These are phyloP conservation scores for Rotaria socialis DNA, from an alignment of 2,888 invertebrate genomes.

Conservation along the genomic window DNA sequence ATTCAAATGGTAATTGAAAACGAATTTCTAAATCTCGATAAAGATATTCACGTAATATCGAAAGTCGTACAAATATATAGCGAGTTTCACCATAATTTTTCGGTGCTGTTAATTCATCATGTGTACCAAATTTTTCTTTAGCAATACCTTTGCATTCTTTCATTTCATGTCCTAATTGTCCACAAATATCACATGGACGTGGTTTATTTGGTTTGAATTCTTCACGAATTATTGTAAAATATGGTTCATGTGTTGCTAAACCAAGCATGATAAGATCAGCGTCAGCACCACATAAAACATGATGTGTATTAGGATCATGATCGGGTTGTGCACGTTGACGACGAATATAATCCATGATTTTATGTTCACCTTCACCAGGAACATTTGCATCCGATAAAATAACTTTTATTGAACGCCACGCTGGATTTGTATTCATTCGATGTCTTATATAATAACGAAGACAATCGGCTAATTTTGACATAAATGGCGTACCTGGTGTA, in stretches of 20 bases:
- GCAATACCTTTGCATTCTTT: slow-evolving; percentile 79
- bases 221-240: slow-evolving; percentile 95
- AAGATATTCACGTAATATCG: slow-evolving; percentile 85
- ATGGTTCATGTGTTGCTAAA: slow-evolving; percentile 93
- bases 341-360: slow-evolving; percentile 98
- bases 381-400: slow-evolving; percentile 98
- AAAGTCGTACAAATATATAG: slow-evolving; percentile 82
- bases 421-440: slow-evolving; percentile 82
- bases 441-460: slow-evolving; percentile 82
- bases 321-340: slow-evolving; percentile 85
- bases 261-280: slow-evolving; percentile 63
- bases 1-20: slow-evolving; percentile 78
- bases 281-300: slow-evolving; percentile 95
- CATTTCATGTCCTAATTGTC: slow-evolving; percentile 78
- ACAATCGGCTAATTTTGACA: slow-evolving; percentile 75
- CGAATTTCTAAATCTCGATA: slow-evolving; percentile 82
- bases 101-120: slow-evolving; percentile 63
- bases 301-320: slow-evolving; percentile 94
- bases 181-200: slow-evolving; percentile 89
- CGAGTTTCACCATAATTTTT: slow-evolving; percentile 68
- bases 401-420: slow-evolving; percentile 82
- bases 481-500: slow-evolving; percentile 97
- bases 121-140: slow-evolving; percentile 63
- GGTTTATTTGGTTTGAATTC: slow-evolving; percentile 97
- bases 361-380: slow-evolving; percentile 80